Percentiles rank a stretch among this genome's conserved stretches.
These are phyloP conservation scores for Karalla daura DNA, from an alignment of 2,797 vertebrate genomes.

Conservation along the genomic window DNA sequence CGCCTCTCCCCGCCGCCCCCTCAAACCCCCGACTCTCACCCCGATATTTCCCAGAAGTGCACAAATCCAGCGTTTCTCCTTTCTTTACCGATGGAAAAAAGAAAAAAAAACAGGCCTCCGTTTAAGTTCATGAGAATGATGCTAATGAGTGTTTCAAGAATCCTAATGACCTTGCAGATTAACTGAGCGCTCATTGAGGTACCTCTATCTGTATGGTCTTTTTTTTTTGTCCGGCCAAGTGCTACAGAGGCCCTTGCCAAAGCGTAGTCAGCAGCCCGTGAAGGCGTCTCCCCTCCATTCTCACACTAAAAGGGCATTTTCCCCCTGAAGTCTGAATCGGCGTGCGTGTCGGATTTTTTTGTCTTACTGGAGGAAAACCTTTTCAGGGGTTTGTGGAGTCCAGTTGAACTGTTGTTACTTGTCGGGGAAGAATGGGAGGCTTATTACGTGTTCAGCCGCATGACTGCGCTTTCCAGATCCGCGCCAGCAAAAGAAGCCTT, in stretches of 20 bases:
- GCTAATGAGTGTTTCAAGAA: constrained; percentile 93
- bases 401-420: constrained; percentile 67
- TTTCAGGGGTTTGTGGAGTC: constrained; percentile 56
- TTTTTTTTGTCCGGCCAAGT: constrained; percentile 88
- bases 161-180: constrained; percentile 90
- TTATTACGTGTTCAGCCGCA: constrained; percentile 88
- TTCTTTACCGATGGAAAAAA: constrained; percentile 61
- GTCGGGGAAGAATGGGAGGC: constrained; percentile 77
- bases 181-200: constrained; percentile 89
- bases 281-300: constrained; percentile 92
- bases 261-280: constrained; percentile 94
- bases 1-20: constrained; percentile 40
- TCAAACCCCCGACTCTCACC: constrained; percentile 45
- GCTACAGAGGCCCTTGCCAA: constrained; percentile 86
- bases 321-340: constrained; percentile 80
- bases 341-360: constrained; percentile 71
- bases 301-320: constrained; percentile 88
- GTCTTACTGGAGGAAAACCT: constrained; percentile 68
- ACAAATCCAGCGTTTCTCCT: constrained; percentile 69
- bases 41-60: constrained; percentile 87
- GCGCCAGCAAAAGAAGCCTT: constrained; percentile 79
- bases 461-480: constrained; percentile 86
- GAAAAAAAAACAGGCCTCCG: constrained; percentile 66
- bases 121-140: constrained; percentile 76
- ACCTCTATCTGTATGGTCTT: constrained; percentile 80